Evolutionary conservation across 2,113 vertebrate genomes (phyloP).

Genomic region (Eulacestoma nigropectus): DNA sequence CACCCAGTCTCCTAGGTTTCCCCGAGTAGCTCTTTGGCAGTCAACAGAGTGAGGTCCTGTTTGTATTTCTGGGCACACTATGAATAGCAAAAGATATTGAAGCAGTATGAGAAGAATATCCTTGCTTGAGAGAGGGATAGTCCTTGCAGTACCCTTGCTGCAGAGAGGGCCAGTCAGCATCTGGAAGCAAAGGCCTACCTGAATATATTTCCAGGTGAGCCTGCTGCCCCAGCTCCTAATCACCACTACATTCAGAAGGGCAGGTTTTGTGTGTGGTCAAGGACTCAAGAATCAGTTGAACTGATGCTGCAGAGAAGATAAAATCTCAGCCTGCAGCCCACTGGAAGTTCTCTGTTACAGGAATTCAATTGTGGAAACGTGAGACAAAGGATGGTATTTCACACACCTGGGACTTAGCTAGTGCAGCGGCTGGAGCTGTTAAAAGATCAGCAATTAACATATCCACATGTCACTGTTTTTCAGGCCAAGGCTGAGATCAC

Average conservation of each 20-base stretch:
- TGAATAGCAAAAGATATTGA: not conserved
- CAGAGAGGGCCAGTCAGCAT: not conserved
- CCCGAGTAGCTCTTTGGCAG: not conserved
- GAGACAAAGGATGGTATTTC: conserved; percentile 50
- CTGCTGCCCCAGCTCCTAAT: not conserved
- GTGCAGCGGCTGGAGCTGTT: not conserved
- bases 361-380: not conserved
- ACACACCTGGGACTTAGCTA: not conserved
- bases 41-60: not conserved
- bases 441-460: conserved; percentile 31
- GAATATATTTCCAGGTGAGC: not conserved
- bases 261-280: not conserved
- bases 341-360: conserved; percentile 15
- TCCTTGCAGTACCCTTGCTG: not conserved
- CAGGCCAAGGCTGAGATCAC: conserved; percentile 12
- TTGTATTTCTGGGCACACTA: not conserved
- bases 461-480: not conserved
- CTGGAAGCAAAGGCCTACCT: not conserved
- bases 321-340: not conserved
- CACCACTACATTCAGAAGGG: not conserved
- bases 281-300: not conserved
- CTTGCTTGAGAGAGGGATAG: not conserved
- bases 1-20: not conserved
- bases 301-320: not conserved
- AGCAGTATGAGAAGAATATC: not conserved